A percentile compares a stretch with the other conserved stretches of the same genome.
These are phyloP conservation scores for Daphoenositta chrysoptera DNA, from an alignment of 2,113 vertebrate species.

Conservation along the genomic window DNA sequence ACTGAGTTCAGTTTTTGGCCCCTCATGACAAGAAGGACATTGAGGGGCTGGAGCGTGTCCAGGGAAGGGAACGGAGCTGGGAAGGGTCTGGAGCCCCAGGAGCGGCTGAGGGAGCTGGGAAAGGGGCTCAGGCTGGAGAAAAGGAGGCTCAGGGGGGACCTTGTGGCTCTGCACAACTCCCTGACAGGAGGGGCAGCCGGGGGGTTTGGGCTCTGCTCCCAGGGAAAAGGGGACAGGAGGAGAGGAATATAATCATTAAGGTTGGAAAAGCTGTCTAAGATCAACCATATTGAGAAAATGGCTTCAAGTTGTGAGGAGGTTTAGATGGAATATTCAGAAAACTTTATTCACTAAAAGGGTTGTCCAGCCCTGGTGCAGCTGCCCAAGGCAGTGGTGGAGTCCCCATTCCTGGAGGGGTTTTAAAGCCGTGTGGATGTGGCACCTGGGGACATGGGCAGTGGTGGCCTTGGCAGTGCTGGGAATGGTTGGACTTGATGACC, in stretches of 20 bases:
- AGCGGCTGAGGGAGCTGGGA: accelerated
- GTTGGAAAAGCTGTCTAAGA: not conserved
- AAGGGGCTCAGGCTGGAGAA: not conserved
- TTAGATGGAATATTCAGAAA: not conserved
- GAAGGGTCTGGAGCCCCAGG: not conserved
- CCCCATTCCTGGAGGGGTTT: not conserved
- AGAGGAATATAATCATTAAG: not conserved
- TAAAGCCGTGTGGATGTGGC: not conserved
- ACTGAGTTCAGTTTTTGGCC: not conserved
- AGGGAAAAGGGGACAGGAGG: not conserved
- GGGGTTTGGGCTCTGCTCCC: not conserved
- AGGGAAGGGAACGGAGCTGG: accelerated
- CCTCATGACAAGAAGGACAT: not conserved
- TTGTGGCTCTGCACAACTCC: not conserved
- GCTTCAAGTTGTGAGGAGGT: too few relatives aligned
- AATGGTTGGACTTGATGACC: not conserved
- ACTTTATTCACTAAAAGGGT: not conserved
- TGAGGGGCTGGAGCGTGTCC: accelerated
- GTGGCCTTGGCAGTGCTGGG: not conserved
- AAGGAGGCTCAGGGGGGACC: not conserved
- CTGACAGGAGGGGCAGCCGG: accelerated
- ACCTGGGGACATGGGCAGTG: not conserved
- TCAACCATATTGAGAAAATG: not conserved
- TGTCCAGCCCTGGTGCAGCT: not conserved
- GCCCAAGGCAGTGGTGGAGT: not conserved